phyloP scores from a whole-genome alignment of 2,797 vertebrate genomes.

The Mormyrus hasselquistii region DNA sequence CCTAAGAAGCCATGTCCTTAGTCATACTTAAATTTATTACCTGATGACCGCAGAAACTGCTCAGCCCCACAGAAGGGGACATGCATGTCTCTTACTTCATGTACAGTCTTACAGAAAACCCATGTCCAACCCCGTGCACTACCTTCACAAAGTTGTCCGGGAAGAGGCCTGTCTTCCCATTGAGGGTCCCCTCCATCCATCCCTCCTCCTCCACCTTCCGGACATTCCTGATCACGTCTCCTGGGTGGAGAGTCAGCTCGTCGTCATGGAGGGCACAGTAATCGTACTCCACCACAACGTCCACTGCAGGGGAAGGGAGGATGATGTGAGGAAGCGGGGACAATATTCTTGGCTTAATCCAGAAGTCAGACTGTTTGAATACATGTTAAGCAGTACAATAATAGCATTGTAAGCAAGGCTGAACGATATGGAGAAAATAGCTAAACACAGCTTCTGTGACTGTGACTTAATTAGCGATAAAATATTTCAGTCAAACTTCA shows the following conservation, averaged over 20 bases:
- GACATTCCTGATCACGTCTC: conserved; percentile 87
- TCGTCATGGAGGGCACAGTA: conserved; percentile 89
- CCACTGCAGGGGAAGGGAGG: conserved; percentile 52
- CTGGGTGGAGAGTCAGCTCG: conserved; percentile 80
- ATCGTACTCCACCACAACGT: conserved; percentile 89
- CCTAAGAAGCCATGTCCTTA: not conserved
- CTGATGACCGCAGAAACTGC: not conserved
- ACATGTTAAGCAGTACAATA: not conserved
- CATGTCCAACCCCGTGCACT: conserved; percentile 25
- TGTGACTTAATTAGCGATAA: not conserved
- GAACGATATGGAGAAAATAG: too few species aligned
- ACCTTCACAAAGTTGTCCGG: conserved; percentile 98
- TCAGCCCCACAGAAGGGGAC: not conserved
- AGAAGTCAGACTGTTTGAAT: not conserved
- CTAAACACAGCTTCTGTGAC: not conserved
- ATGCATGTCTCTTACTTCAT: not conserved
- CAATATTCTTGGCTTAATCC: not conserved
- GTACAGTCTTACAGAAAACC: not conserved
- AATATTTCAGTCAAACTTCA: not conserved
- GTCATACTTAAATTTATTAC: not conserved
- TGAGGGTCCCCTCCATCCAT: conserved; percentile 91
- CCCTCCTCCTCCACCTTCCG: conserved; percentile 85
- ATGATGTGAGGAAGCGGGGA: not conserved
- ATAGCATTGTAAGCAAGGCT: not conserved
- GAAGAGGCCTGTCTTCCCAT: conserved; percentile 84